These are phyloP conservation scores for Aldrovandia affinis DNA, from an alignment of 2,797 vertebrate genomes.

Conservation along the genomic window DNA sequence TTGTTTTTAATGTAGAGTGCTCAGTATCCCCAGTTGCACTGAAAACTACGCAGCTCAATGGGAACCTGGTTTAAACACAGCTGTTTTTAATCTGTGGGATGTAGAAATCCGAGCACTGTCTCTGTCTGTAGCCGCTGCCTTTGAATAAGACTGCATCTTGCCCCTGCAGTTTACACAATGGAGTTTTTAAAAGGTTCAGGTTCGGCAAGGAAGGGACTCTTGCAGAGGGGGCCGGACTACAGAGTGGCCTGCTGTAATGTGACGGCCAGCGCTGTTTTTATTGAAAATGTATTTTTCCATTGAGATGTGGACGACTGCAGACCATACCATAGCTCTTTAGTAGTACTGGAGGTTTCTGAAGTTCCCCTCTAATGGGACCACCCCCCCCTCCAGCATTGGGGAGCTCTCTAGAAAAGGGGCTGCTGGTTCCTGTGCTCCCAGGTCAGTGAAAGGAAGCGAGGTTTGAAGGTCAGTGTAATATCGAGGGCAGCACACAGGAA, in stretches of 20 bases:
- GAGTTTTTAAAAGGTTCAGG: not conserved
- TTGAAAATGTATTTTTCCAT: not conserved
- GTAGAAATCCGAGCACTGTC: not conserved
- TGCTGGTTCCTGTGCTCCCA: constrained; percentile 34
- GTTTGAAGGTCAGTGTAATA: constrained; percentile 65
- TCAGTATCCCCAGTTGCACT: not conserved
- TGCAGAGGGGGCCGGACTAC: not conserved
- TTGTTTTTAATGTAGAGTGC: not conserved
- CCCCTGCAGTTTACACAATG: not conserved
- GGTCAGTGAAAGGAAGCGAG: constrained; percentile 69
- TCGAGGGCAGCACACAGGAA: constrained; percentile 47
- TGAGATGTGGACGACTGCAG: not conserved
- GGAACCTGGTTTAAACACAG: not conserved
- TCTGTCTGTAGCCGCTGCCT: not conserved
- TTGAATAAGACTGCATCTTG: not conserved
- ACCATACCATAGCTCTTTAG: not conserved
- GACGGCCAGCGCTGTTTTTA: not conserved
- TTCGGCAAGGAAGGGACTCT: not conserved
- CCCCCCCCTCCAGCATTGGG: constrained; percentile 33
- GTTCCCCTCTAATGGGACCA: not conserved
- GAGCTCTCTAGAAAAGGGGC: constrained; percentile 29
- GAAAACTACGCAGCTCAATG: not conserved
- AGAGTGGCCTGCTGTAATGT: not conserved
- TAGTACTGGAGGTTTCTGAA: not conserved
- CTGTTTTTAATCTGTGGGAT: constrained; percentile 7